Base-by-base conservation (phyloP, 2,113 vertebrate species). In the Platichthys flesus region DNA sequence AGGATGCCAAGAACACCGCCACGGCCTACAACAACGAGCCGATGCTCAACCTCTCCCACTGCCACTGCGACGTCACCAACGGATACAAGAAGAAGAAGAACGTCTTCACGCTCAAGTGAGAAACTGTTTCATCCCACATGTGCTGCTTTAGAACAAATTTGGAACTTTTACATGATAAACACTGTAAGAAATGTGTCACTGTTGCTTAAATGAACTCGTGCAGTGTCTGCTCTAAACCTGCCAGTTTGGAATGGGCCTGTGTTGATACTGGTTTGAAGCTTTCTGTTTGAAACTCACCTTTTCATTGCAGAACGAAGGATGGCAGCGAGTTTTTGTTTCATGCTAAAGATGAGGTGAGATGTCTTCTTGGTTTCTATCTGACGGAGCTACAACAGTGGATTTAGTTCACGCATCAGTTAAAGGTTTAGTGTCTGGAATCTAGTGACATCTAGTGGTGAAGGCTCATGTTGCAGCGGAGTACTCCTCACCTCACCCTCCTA, bases 11-110 rank as follows among this genome's bases (percentile, higher is more conserved):
- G 6, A 95, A 95, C 31, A 95, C 94, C 0, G 79, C 92, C 8
- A 89, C 93, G 70, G 90, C 96, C 2, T 97, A 97, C 45, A 95
- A 93, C 9, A 96, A 95, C 3, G 97, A 98, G 88, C 95, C 96
- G 0, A 89, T 95, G 66, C 93, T 98, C 23, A 97, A 74, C 93
- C 93, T 98, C 61, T 95, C 94, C 85, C 90, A 90, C 81, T 95
- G 96, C 89, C 85, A 93, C 89, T 93, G 95, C 18, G 96, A 97
- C 71, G 94, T 98, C 91, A 97, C 96, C 90, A 97, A 85, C 15
- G 96, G 96, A 79, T 98, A 98, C 94, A 98, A 98, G 94, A 98
- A 98, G 93, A 98, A 98, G 94, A 98, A 98, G 86, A 96, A 97
- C 3, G 97, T 98, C 88, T 98, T 98, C 91, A 98, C 97, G 20